Evolutionary conservation across 1,140 invertebrate genomes (phyloP).

Genomic region (Apis cerana): DNA sequence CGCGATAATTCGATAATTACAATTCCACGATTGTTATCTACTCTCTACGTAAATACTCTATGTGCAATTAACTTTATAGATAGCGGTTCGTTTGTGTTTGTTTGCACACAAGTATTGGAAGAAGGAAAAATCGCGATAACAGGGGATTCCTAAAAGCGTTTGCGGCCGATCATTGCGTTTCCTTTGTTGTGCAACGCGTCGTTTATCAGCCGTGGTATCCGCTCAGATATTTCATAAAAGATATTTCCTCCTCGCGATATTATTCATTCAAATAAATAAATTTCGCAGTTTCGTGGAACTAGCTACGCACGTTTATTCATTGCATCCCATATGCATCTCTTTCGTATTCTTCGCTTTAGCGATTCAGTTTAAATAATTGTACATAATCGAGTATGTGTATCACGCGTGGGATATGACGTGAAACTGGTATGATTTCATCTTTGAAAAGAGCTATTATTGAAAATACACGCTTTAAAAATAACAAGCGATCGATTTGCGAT

Average conservation of each 20-base stretch:
- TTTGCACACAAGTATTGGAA: too few species aligned
- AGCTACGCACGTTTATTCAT: background rate
- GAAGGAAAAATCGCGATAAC: background rate
- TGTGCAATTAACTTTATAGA: too few species aligned
- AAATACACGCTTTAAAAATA: background rate
- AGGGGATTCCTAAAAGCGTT: constrained; percentile 5
- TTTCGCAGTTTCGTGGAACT: background rate
- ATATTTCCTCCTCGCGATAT: background rate
- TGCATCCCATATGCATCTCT: background rate
- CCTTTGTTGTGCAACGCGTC: constrained; percentile 8
- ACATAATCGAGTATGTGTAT: background rate
- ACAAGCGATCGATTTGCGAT: too few species aligned
- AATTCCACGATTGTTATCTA: too few species aligned
- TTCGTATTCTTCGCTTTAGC: background rate
- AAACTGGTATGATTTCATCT: background rate
- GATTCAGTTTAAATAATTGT: background rate
- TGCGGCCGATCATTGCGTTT: constrained; percentile 2
- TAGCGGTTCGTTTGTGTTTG: background rate
- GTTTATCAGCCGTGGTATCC: background rate
- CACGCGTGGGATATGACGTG: background rate
- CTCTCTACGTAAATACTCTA: too few species aligned
- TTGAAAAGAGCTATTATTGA: background rate
- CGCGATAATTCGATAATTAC: too few species aligned
- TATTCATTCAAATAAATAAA: constrained; percentile 6
- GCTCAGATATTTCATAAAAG: background rate